phyloP scores from a whole-genome alignment of 2,797 vertebrate genomes.

The Megaceryle alcyon region DNA sequence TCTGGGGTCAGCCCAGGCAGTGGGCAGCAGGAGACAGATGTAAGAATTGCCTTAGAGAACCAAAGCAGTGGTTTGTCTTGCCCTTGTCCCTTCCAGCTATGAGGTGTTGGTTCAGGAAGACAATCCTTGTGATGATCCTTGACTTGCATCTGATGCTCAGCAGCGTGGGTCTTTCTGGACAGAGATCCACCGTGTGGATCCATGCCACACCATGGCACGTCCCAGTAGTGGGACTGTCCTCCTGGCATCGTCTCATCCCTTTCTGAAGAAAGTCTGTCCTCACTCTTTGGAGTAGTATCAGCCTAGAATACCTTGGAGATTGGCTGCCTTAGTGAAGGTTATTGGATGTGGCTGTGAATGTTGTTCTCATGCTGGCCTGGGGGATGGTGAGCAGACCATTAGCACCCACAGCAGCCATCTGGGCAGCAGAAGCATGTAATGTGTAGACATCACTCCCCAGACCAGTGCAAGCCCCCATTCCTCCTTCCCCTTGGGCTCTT shows the following conservation, averaged over 20 bases:
- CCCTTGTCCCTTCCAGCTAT: not conserved
- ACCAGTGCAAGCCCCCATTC: fast-evolving
- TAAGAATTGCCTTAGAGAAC: not conserved
- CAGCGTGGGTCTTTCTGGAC: not conserved
- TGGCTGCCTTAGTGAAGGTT: fast-evolving
- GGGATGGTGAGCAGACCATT: not conserved
- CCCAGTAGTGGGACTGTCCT: not conserved
- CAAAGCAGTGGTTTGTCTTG: not conserved
- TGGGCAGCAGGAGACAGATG: not conserved
- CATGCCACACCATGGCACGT: not conserved
- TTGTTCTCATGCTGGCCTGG: not conserved
- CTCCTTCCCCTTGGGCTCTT: not conserved
- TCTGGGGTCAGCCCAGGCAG: not conserved
- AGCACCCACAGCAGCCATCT: not conserved
- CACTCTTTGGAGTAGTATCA: not conserved
- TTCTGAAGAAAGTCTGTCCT: not conserved
- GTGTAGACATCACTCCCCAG: not conserved
- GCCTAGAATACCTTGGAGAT: not conserved
- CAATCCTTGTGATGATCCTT: not conserved
- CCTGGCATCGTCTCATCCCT: not conserved
- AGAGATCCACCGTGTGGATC: not conserved
- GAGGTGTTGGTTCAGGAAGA: not conserved
- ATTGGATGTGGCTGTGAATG: not conserved
- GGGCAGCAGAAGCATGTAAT: fast-evolving
- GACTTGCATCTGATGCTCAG: not conserved